These are phyloP conservation scores for Laticauda laticaudata DNA, from an alignment of 2,113 vertebrate species.

Conservation along the genomic window DNA sequence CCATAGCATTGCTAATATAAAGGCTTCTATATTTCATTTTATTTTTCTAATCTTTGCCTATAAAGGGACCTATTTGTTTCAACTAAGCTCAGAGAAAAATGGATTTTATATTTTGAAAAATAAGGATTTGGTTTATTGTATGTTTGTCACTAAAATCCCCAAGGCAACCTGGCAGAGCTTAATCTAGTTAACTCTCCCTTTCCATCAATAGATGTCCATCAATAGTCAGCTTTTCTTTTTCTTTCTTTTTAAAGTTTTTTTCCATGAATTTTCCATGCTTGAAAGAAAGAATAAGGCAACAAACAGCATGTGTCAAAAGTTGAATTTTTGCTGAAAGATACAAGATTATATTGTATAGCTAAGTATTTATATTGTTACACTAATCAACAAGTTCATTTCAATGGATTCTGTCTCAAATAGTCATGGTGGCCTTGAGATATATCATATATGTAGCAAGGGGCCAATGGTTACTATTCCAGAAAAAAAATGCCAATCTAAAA, in stretches of 20 bases:
- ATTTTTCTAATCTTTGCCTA: background rate
- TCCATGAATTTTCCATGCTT: background rate
- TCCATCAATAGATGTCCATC: background rate
- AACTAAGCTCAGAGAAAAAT: background rate
- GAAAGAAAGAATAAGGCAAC: background rate
- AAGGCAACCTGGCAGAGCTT: background rate
- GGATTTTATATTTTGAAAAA: background rate
- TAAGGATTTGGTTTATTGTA: background rate
- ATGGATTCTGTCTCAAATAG: background rate
- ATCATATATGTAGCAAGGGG: background rate
- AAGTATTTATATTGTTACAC: background rate
- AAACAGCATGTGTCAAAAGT: background rate
- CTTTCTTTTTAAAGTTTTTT: background rate
- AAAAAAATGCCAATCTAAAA: background rate
- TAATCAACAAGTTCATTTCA: background rate
- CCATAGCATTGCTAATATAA: background rate
- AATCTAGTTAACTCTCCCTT: background rate
- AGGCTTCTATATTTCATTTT: background rate
- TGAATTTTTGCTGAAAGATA: background rate
- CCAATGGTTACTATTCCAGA: background rate
- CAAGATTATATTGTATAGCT: background rate
- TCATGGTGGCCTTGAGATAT: background rate
- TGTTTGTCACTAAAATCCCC: background rate
- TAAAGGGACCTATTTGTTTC: background rate
- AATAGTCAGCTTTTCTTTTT: background rate